These are phyloP conservation scores for Mesocricetus auratus DNA, from an alignment of 2,113 vertebrate species.

Conservation along the genomic window DNA sequence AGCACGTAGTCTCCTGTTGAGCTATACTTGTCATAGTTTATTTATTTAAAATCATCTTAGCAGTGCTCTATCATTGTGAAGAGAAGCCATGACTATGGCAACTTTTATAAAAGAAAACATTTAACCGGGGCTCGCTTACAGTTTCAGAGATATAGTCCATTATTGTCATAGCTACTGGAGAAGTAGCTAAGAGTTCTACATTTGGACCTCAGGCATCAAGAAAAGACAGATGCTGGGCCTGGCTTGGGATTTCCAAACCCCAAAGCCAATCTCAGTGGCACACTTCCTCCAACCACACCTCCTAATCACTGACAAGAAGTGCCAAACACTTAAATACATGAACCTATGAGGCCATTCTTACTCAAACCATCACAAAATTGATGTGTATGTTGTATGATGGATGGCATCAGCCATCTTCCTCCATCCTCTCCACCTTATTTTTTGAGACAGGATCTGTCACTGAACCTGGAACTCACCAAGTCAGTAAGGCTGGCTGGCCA, in stretches of 20 bases:
- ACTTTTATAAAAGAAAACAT: background rate
- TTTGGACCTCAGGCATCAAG: background rate
- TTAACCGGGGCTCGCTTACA: background rate
- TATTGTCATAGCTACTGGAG: background rate
- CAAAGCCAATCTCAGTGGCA: background rate
- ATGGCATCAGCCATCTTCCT: background rate
- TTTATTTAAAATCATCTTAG: background rate
- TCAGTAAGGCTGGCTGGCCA: background rate
- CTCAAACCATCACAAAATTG: background rate
- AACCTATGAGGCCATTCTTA: background rate
- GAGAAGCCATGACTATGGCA: background rate
- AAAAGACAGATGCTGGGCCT: background rate
- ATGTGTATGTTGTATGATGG: background rate
- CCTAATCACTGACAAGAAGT: background rate
- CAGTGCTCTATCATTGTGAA: background rate
- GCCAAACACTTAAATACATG: background rate
- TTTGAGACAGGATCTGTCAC: background rate
- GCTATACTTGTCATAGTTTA: background rate
- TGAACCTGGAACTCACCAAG: background rate
- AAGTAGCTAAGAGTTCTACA: background rate
- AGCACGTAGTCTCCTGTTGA: background rate
- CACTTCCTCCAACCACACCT: background rate
- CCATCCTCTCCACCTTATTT: background rate
- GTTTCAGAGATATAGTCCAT: background rate
- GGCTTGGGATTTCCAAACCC: background rate